phyloP scores from a whole-genome alignment of 2,888 invertebrate species.

The Horisme vitalbata region DNA sequence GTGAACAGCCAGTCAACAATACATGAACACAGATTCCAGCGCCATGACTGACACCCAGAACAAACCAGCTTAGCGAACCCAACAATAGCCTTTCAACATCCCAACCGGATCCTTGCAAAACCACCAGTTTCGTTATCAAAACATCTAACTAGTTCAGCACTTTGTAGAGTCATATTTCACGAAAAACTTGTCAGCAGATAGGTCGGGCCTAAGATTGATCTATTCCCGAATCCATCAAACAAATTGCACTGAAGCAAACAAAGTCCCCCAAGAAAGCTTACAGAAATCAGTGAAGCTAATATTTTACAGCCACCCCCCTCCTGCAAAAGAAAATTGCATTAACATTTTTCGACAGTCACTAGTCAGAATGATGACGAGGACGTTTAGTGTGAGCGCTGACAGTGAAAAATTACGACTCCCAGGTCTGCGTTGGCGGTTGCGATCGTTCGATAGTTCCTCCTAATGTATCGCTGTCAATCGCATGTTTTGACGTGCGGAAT shows the following conservation, averaged over 20 bases:
- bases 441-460: constrained; percentile 75
- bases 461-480: constrained; percentile 80
- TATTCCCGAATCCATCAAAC: constrained; percentile 37
- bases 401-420: constrained; percentile 76
- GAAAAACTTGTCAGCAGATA: constrained; percentile 48
- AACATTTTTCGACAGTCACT: constrained; percentile 76
- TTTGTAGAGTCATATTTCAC: constrained; percentile 49
- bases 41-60: constrained; percentile 59
- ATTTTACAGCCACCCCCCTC: constrained; percentile 57
- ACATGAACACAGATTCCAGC: constrained; percentile 63
- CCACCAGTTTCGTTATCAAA: constrained; percentile 27
- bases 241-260: constrained; percentile 51
- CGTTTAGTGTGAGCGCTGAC: constrained; percentile 72
- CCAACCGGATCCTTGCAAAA: constrained; percentile 50
- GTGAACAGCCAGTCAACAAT: constrained; percentile 53
- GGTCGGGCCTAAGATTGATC: constrained; percentile 38
- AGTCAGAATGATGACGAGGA: constrained; percentile 72
- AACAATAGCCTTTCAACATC: constrained; percentile 49
- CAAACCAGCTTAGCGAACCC: constrained; percentile 56
- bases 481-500: constrained; percentile 73
- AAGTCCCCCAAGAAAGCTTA: constrained; percentile 41
- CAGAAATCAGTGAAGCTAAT: constrained; percentile 48
- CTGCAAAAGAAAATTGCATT: constrained; percentile 67
- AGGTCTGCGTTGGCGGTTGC: constrained; percentile 58
- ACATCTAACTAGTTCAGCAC: constrained; percentile 45